Percentiles rank a stretch among this genome's conserved stretches.
These are phyloP conservation scores for Amphiprion ocellaris DNA, from an alignment of 2,113 vertebrate species.

Conservation along the genomic window DNA sequence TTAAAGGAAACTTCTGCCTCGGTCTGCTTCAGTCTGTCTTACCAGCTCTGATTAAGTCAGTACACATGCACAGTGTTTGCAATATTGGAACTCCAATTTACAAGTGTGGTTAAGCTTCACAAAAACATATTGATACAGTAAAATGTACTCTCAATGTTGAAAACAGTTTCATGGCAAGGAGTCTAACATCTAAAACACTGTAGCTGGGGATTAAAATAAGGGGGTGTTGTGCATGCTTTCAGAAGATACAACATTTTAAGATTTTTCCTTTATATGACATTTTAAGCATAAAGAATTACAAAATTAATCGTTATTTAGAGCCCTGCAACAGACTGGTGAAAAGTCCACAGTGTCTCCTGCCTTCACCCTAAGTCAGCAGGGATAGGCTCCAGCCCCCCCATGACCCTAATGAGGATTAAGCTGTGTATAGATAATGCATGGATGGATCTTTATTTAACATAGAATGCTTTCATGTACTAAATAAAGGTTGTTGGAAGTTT, in stretches of 20 bases:
- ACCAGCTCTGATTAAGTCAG: not conserved
- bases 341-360: too few species aligned
- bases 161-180: not conserved
- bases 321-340: too few species aligned
- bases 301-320: not conserved
- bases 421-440: too few species aligned
- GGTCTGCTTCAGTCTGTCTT: not conserved
- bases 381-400: too few species aligned
- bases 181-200: not conserved
- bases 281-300: not conserved
- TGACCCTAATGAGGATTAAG: too few species aligned
- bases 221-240: not conserved
- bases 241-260: not conserved
- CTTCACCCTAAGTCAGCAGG: too few species aligned
- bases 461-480: not conserved
- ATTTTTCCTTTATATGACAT: not conserved
- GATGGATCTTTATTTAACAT: not conserved
- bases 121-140: not conserved
- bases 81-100: not conserved
- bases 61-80: conserved; percentile 7
- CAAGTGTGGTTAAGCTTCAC: not conserved
- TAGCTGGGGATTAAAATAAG: not conserved
- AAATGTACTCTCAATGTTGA: not conserved
- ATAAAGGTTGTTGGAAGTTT: not conserved
- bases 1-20: conserved; percentile 23